Percentiles rank a stretch among this genome's conserved stretches.
Evolutionary conservation across 2,888 invertebrate genomes (phyloP).

Genomic region (Bimastos eiseni): DNA sequence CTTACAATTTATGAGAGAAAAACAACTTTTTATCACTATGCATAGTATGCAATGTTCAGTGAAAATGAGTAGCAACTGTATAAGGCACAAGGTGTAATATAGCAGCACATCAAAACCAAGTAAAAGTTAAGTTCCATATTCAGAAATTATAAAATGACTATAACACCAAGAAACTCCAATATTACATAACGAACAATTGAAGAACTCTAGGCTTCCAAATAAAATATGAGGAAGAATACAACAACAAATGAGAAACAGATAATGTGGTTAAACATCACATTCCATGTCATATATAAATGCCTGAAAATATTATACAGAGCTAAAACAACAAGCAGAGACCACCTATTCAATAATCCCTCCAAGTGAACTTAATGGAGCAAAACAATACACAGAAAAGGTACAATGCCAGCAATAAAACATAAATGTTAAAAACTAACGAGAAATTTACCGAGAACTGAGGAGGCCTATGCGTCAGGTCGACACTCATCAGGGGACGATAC

Average conservation of each 20-base stretch:
- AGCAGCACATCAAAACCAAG: not conserved
- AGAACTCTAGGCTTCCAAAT: too few relatives aligned
- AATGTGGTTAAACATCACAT: not conserved
- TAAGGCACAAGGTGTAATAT: not conserved
- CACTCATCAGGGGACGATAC: slow-evolving; percentile 20
- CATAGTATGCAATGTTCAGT: too few relatives aligned
- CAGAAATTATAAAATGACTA: not conserved
- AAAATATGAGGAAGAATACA: too few relatives aligned
- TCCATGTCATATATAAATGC: not conserved
- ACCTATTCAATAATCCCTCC: not conserved
- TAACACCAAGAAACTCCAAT: not conserved
- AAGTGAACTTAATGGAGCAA: not conserved
- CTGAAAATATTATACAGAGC: not conserved
- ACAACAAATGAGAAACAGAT: too few relatives aligned
- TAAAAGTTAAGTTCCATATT: not conserved
- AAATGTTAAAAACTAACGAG: not conserved
- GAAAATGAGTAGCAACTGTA: not conserved
- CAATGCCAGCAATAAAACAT: too few relatives aligned
- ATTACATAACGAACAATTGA: not conserved
- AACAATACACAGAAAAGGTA: not conserved
- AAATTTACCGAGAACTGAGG: slow-evolving; percentile 16
- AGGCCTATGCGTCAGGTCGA: not conserved
- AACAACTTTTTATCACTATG: not conserved
- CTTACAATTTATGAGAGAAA: not conserved
- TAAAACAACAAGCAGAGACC: not conserved